These are phyloP conservation scores for Nicator chloris DNA, from an alignment of 2,113 vertebrate species.

Conservation along the genomic window DNA sequence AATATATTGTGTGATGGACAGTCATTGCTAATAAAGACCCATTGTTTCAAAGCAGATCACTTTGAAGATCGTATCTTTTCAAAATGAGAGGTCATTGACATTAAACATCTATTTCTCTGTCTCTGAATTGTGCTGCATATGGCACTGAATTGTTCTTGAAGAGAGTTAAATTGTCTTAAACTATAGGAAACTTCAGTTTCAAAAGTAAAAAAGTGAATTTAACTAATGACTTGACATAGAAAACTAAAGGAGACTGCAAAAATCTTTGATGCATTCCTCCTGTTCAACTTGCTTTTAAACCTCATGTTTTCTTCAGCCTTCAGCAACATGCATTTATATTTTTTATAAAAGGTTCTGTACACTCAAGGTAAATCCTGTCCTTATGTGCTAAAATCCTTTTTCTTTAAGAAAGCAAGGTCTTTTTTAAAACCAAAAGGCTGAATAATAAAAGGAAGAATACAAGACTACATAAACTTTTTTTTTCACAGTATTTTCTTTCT, in stretches of 20 bases:
- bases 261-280: constrained; percentile 7
- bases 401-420: not conserved
- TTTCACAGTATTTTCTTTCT: constrained; percentile 33
- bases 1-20: not conserved
- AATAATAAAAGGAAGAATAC: constrained; percentile 45
- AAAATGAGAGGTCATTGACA: not conserved
- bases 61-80: not conserved
- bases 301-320: constrained; percentile 36
- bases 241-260: constrained; percentile 26
- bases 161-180: not conserved
- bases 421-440: not conserved
- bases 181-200: not conserved
- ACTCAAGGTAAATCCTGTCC: constrained; percentile 30
- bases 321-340: constrained; percentile 42
- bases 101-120: not conserved
- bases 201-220: not conserved
- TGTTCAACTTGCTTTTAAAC: constrained; percentile 30
- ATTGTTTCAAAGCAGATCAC: not conserved
- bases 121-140: not conserved
- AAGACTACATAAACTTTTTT: not conserved
- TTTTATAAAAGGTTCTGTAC: constrained; percentile 34
- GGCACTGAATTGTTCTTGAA: not conserved
- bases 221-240: not conserved
- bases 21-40: not conserved
- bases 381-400: constrained; percentile 34